Evolutionary conservation across 2,113 vertebrate genomes (phyloP).

Genomic region (Condylura cristata): DNA sequence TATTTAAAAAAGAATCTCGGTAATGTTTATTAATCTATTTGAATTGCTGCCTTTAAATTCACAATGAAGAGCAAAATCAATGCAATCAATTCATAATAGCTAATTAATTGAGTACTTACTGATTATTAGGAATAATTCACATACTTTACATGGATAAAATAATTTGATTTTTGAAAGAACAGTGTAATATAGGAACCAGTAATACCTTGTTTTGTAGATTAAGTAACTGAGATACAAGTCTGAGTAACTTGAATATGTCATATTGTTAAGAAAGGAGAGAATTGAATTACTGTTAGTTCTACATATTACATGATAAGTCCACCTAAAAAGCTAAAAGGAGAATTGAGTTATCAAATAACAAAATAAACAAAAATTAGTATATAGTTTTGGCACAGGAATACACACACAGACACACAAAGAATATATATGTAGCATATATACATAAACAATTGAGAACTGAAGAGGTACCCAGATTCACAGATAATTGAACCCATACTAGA

Average conservation of each 20-base stretch:
- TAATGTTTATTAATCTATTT: neutral
- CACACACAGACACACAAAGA: too few species aligned
- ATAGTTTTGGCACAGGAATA: neutral
- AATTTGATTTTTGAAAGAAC: neutral
- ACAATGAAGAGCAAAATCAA: neutral
- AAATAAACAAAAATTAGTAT: neutral
- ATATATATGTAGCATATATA: too few species aligned
- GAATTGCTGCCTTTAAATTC: neutral
- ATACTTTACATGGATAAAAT: neutral
- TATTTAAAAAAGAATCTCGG: neutral
- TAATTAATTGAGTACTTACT: neutral
- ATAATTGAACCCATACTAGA: neutral
- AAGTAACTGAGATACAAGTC: neutral
- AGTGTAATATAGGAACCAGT: neutral
- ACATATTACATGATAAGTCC: neutral
- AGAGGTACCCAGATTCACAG: neutral
- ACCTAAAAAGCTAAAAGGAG: neutral
- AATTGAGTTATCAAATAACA: neutral
- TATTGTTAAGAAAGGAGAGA: neutral
- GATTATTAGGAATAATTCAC: neutral
- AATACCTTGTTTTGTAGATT: neutral
- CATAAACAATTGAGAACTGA: neutral
- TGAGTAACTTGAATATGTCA: neutral
- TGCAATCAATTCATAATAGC: neutral
- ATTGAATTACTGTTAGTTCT: neutral